Percentiles rank a stretch among this genome's conserved stretches.
These are phyloP conservation scores for Euborellia annulipes DNA, from an alignment of 1,140 invertebrate species.

Conservation along the genomic window DNA sequence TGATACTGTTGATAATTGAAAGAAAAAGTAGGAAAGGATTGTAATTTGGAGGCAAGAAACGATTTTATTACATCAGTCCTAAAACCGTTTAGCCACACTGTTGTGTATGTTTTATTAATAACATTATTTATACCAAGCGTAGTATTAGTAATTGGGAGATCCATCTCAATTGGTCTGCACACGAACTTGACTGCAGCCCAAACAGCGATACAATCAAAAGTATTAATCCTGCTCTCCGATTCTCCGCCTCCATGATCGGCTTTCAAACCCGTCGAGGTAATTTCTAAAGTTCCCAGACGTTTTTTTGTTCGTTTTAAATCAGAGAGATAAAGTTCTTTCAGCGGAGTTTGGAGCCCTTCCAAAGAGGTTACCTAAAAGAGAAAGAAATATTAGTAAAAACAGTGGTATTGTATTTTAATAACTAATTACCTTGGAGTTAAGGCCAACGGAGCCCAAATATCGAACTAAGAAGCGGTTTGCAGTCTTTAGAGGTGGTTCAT, in stretches of 20 bases:
- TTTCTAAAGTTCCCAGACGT: slow-evolving; percentile 40
- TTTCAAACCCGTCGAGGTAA: slow-evolving; percentile 47
- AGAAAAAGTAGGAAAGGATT: too few relatives aligned
- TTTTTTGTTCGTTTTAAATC: slow-evolving; percentile 28
- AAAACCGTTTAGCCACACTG: too few relatives aligned
- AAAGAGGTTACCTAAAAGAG: slow-evolving; percentile 44
- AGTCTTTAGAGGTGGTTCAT: slow-evolving; percentile 23
- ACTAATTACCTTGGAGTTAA: slow-evolving; percentile 42
- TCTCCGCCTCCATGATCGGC: slow-evolving; percentile 38
- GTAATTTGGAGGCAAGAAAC: too few relatives aligned
- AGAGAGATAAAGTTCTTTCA: slow-evolving; percentile 59
- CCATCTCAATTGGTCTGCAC: slow-evolving; percentile 1
- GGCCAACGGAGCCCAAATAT: slow-evolving; percentile 62
- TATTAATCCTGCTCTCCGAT: slow-evolving; percentile 45
- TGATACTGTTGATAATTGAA: too few relatives aligned
- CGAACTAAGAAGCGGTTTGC: slow-evolving; percentile 47
- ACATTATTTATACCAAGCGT: too few relatives aligned
- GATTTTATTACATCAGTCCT: too few relatives aligned
- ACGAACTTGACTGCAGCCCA: slow-evolving; percentile 77
- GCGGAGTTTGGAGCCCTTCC: slow-evolving; percentile 60
- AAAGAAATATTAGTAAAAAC: too few relatives aligned
- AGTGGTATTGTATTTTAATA: too few relatives aligned
- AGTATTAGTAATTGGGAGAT: too few relatives aligned
- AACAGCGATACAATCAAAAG: slow-evolving; percentile 76
- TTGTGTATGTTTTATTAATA: too few relatives aligned